Conservation (phyloP, 2,113 vertebrate genomes). For the Antidorcas marsupialis region DNA sequence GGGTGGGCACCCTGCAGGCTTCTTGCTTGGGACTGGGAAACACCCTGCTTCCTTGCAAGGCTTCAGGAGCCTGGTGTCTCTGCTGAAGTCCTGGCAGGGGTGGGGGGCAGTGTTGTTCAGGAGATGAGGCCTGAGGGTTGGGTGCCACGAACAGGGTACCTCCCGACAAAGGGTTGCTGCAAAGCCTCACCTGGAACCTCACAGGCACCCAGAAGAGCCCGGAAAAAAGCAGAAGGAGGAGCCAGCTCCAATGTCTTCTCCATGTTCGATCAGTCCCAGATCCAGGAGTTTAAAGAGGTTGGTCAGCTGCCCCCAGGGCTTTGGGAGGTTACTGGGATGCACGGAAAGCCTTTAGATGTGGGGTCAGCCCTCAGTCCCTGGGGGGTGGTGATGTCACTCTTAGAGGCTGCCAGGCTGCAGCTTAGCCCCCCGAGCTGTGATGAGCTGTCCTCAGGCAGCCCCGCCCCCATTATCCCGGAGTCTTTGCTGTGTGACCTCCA, state of each 20-base stretch:
- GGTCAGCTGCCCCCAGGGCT: not conserved
- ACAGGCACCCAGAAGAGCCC: conserved; percentile 90
- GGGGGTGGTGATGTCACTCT: not conserved
- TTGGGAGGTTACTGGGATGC: not conserved
- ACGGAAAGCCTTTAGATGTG: too few species aligned
- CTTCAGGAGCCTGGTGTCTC: not conserved
- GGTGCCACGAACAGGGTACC: not conserved
- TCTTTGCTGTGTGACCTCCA: not conserved
- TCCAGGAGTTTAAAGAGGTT: conserved; percentile 95
- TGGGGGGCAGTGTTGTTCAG: accelerated
- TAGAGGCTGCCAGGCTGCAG: accelerated
- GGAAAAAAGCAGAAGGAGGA: conserved; percentile 85
- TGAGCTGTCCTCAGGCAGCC: not conserved
- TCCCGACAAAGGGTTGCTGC: not conserved
- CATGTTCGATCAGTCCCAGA: conserved; percentile 94
- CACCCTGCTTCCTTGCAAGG: not conserved
- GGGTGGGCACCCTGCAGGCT: accelerated
- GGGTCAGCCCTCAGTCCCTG: too few species aligned
- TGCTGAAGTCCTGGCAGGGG: not conserved
- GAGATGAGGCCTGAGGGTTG: not conserved
- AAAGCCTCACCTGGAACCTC: not conserved
- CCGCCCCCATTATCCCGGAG: not conserved
- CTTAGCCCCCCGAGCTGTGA: not conserved
- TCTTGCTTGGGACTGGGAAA: not conserved
- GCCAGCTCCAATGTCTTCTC: conserved; percentile 91